These are phyloP conservation scores for Sebastes trivittatus DNA, from an alignment of 2,797 vertebrate species.

Conservation along the genomic window DNA sequence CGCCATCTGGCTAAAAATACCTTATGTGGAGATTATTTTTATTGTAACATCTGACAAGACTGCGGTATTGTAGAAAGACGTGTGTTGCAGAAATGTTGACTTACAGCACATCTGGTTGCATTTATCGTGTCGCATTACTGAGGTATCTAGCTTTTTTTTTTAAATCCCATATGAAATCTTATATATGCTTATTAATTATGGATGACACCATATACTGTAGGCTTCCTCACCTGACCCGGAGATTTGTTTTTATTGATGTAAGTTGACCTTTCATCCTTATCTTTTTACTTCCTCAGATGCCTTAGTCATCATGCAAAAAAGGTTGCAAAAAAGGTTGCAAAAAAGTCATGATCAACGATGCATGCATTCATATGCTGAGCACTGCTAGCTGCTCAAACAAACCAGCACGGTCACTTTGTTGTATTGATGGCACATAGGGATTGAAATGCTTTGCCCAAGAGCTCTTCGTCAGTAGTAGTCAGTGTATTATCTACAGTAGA, in stretches of 20 bases:
- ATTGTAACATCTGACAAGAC: not conserved
- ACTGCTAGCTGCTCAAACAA: not conserved
- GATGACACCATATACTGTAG: not conserved
- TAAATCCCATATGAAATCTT: not conserved
- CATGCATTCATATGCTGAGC: not conserved
- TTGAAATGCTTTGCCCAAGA: not conserved
- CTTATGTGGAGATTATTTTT: not conserved
- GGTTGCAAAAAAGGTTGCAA: not conserved
- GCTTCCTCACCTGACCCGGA: not conserved
- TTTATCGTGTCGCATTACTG: not conserved
- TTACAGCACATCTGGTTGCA: not conserved
- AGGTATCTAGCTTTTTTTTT: not conserved
- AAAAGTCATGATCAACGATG: not conserved
- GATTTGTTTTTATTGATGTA: not conserved
- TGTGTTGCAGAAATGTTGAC: not conserved
- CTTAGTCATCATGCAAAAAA: not conserved
- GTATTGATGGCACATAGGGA: not conserved
- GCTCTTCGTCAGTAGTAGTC: not conserved
- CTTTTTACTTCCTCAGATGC: not conserved
- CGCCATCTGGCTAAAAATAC: constrained; percentile 18
- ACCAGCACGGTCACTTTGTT: not conserved
- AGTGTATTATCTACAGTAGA: no score
- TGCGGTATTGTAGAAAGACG: not conserved
- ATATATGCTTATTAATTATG: not conserved
- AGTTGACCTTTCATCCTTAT: constrained; percentile 14